These are phyloP conservation scores for Panagrolaimus sp. DNA, from an alignment of 1,140 invertebrate genomes.

Conservation along the genomic window DNA sequence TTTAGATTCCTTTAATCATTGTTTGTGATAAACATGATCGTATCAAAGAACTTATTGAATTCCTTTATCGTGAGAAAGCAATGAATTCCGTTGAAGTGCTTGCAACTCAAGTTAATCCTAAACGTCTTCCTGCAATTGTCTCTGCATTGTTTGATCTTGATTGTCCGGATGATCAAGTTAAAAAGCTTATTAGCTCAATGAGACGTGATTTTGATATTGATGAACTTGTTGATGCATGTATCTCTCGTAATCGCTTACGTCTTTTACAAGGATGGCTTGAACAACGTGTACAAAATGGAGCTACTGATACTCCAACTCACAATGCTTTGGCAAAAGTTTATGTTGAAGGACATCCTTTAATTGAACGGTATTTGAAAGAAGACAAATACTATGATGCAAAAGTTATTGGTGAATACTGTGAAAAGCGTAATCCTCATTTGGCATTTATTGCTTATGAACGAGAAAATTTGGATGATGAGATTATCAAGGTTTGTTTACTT, in stretches of 20 bases:
- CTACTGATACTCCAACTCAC: conserved; percentile 91
- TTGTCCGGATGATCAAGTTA: conserved; percentile 94
- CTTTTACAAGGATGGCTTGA: conserved; percentile 92
- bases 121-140: conserved; percentile 89
- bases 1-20: conserved; percentile 95
- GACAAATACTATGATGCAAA: conserved; percentile 89
- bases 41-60: conserved; percentile 96
- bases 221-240: conserved; percentile 89
- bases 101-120: conserved; percentile 97
- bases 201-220: conserved; percentile 94
- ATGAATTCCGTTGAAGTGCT: conserved; percentile 99
- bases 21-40: conserved; percentile 99
- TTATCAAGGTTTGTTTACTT: conserved; percentile 69
- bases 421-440: conserved; percentile 96
- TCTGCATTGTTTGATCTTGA: conserved; percentile 95
- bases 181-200: conserved; percentile 93
- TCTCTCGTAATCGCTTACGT: conserved; percentile 92
- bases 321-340: conserved; percentile 99
- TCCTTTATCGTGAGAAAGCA: conserved; percentile 92
- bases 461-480: conserved; percentile 90
- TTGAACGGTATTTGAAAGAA: conserved; percentile 89
- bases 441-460: conserved; percentile 98
- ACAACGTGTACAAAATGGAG: conserved; percentile 85
- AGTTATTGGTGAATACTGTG: conserved; percentile 97
- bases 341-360: conserved; percentile 99